Conservation (phyloP, 2,888 invertebrate species). For the Synergus laeviventris region DNA sequence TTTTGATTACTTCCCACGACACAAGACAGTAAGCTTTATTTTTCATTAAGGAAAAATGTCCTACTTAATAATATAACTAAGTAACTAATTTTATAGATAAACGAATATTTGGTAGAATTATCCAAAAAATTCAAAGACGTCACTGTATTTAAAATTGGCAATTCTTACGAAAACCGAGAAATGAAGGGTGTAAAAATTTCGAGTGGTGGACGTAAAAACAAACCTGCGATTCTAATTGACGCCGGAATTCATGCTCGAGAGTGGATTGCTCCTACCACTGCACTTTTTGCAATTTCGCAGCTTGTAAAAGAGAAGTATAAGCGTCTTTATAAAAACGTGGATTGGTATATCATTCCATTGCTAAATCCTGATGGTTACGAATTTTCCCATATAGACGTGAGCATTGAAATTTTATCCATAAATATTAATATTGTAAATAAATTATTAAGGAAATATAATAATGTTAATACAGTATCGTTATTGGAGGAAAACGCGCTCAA, state of each 20-base stretch:
- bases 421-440: background rate
- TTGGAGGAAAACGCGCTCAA: slow-evolving; percentile 84
- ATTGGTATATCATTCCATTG: slow-evolving; percentile 83
- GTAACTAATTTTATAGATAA: slow-evolving; percentile 8
- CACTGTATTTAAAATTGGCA: background rate
- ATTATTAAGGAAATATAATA: background rate
- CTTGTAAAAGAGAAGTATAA: slow-evolving; percentile 77
- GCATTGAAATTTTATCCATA: background rate
- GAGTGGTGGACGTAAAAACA: slow-evolving; percentile 76
- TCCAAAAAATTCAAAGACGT: background rate
- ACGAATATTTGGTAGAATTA: background rate
- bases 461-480: slow-evolving; percentile 77
- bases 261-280: slow-evolving; percentile 81
- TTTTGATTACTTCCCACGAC: slow-evolving; percentile 16
- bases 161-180: background rate
- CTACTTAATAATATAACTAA: slow-evolving; percentile 21
- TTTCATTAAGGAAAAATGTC: background rate
- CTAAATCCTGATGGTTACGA: slow-evolving; percentile 86
- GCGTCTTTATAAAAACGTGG: slow-evolving; percentile 79
- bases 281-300: slow-evolving; percentile 79
- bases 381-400: slow-evolving; percentile 73
- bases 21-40: background rate
- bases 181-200: slow-evolving; percentile 9
- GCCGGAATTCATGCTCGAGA: slow-evolving; percentile 83
- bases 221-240: slow-evolving; percentile 80